Conservation (phyloP, 2,888 invertebrate genomes). For the Hirtodrosophila cameraria region DNA sequence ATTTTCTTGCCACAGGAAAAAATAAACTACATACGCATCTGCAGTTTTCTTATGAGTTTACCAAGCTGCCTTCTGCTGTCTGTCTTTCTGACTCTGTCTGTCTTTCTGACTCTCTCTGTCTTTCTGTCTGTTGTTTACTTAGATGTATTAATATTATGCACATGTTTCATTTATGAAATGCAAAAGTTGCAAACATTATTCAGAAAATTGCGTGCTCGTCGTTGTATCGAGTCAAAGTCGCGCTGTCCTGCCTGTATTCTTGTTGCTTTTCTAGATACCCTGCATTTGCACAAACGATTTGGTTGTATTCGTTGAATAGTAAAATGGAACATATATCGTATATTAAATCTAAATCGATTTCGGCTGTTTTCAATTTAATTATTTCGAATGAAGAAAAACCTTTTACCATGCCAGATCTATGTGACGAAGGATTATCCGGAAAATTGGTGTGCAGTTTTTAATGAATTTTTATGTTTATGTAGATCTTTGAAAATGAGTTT, state of each 20-base stretch:
- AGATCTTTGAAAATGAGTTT: no score
- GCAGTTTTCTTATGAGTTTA: constrained; percentile 7
- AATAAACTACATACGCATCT: constrained; percentile 13
- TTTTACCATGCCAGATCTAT: no score
- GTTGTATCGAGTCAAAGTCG: constrained; percentile 4
- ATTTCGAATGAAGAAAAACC: no score
- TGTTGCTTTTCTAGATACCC: neutral
- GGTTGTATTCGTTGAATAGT: neutral
- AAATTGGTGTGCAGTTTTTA: no score
- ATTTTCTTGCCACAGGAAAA: neutral
- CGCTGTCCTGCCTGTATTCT: neutral
- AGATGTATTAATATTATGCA: constrained; percentile 69
- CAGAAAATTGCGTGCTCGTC: constrained; percentile 19
- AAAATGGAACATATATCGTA: neutral
- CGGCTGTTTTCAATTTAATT: no score
- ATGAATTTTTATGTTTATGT: no score
- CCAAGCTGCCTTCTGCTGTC: neutral
- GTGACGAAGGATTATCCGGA: no score
- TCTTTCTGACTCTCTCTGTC: constrained; percentile 2
- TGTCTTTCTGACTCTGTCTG: neutral
- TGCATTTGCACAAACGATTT: neutral
- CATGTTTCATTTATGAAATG: constrained; percentile 78
- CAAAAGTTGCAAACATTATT: constrained; percentile 63
- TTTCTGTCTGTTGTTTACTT: constrained; percentile 47
- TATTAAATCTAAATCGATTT: no score